Base-by-base conservation (phyloP, 2,797 vertebrate species). In the Margarornis squamiger region DNA sequence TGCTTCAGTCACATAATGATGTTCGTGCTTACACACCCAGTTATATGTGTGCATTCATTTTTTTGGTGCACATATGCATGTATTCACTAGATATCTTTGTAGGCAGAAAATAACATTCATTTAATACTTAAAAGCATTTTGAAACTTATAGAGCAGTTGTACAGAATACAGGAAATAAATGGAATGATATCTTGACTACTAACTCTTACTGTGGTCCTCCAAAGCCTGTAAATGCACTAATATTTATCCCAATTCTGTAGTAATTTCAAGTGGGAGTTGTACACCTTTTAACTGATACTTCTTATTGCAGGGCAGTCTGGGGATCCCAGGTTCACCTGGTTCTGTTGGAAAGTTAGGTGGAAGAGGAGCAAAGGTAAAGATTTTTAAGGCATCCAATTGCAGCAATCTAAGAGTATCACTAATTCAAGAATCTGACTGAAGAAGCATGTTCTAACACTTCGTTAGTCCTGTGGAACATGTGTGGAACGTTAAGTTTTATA, bases 361-460 rank as follows among this genome's bases (percentile, higher is more conserved):
- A 9, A 98, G 83, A 49, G 99, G 99, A 95, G 95, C 68, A 93
- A 99, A 99, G 98, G 99, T 99, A 93, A 62, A 93, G 85, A 59
- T 68, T 79, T 91, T 87, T 41, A 14, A 72, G n/a, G 7, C 51
- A 19, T n/a, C 13, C 55, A 24, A 49, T 30, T 58, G 41, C 30
- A 88, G 45, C 21, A 58, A 30, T 70, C 20, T 78, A 65, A 72
- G 3, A 6, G 15, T 11, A 26, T 55, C 7, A 20, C 70, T 75
- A 34, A 19, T 78, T 94, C 32, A 29, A 49, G 18, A 67, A 61
- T 66, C 46, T 63, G 30, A n/a, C 36, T 18, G 24, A 74, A 77
- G 39, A 67, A 66, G 14, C 26, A 49, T 32, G 34, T 62, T 51
- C 27, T 66, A 66, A 38, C 3, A 55, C 73, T 52, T 59, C 20